These are phyloP conservation scores for Knipowitschia caucasica DNA, from an alignment of 2,797 vertebrate species.

Conservation along the genomic window DNA sequence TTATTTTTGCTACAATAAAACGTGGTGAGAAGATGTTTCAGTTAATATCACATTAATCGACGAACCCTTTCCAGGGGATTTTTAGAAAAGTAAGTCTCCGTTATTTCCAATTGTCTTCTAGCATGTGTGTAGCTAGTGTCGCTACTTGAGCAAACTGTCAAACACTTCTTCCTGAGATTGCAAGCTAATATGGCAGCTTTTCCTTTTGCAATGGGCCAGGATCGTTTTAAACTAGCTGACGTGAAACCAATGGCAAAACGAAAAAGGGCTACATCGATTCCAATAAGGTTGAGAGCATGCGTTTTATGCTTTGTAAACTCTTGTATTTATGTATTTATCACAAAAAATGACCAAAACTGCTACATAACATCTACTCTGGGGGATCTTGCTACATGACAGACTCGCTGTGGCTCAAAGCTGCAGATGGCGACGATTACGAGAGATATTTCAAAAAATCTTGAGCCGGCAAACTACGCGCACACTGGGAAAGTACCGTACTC, in stretches of 20 bases:
- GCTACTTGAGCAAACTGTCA: slow-evolving; percentile 13
- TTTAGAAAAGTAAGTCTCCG: slow-evolving; percentile 7
- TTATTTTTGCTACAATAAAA: not conserved
- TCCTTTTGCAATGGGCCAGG: slow-evolving; percentile 3
- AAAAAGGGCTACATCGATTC: not conserved
- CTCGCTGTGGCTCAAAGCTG: slow-evolving; percentile 48
- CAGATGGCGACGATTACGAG: slow-evolving; percentile 21
- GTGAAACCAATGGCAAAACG: slow-evolving; percentile 41
- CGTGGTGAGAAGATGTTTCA: not conserved
- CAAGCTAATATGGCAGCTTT: slow-evolving; percentile 19
- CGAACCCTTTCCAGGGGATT: not conserved
- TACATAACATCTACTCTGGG: slow-evolving; percentile 46
- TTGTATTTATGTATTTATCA: not conserved
- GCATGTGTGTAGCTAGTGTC: slow-evolving; percentile 1
- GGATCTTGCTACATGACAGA: slow-evolving; percentile 47
- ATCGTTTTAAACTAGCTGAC: slow-evolving; percentile 37
- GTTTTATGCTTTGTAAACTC: slow-evolving; percentile 7
- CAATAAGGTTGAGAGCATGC: not conserved
- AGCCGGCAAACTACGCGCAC: slow-evolving; percentile 41
- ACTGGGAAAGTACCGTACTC: slow-evolving; percentile 47
- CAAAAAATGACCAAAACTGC: slow-evolving; percentile 39
- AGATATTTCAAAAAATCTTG: slow-evolving; percentile 35
- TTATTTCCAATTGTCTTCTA: slow-evolving; percentile 7
- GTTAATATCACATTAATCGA: not conserved
- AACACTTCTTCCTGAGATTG: slow-evolving; percentile 50